These are phyloP conservation scores for Gymnothorax reevesii DNA, from an alignment of 2,797 vertebrate genomes.

Conservation along the genomic window DNA sequence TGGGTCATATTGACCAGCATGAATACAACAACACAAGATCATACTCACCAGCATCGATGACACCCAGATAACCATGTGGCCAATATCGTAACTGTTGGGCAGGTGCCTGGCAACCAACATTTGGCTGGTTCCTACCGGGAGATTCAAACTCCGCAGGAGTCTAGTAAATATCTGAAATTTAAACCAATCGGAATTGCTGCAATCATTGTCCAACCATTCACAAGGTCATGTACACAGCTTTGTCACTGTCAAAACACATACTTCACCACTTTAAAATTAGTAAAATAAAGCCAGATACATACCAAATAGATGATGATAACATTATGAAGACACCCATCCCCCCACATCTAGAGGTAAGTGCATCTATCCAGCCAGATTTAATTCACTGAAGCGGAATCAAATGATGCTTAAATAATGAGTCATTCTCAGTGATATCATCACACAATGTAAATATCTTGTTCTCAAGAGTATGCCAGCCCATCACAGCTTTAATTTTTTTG, in stretches of 20 bases:
- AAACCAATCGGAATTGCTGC: not conserved
- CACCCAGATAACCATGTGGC: constrained; percentile 93
- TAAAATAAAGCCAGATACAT: too few species aligned
- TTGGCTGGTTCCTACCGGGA: constrained; percentile 94
- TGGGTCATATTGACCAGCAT: not conserved
- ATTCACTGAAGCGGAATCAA: not conserved
- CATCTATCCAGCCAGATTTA: not conserved
- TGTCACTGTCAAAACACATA: not conserved
- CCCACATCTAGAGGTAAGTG: not conserved
- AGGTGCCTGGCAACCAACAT: constrained; percentile 88
- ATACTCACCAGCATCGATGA: constrained; percentile 90
- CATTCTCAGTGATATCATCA: not conserved
- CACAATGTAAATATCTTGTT: not conserved
- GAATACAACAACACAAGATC: not conserved
- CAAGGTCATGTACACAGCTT: not conserved
- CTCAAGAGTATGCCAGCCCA: not conserved
- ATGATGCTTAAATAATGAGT: not conserved
- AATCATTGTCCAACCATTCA: not conserved
- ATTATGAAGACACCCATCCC: not conserved
- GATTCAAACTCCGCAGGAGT: constrained; percentile 92
- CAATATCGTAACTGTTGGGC: constrained; percentile 92
- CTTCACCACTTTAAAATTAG: not conserved
- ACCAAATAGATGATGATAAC: too few species aligned
- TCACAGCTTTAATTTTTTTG: not conserved
- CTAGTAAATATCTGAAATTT: constrained; percentile 90